Evolutionary conservation across 1,140 invertebrate species (phyloP).

Genomic region (Sitodiplosis mosellana): DNA sequence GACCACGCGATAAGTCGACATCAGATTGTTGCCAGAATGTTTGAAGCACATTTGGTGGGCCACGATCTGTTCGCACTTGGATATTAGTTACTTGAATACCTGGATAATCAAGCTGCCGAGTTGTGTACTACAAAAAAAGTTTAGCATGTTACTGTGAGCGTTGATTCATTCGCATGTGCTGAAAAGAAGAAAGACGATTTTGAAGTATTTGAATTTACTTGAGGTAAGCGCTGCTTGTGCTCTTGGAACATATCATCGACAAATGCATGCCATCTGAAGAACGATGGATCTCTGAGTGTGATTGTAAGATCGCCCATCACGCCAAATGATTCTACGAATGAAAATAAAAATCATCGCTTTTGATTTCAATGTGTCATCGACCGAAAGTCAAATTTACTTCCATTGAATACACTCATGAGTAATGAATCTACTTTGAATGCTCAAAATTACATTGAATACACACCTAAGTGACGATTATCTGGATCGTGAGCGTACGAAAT

Average conservation of each 20-base stretch:
- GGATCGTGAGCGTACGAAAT: conserved; percentile 54
- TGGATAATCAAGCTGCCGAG: conserved; percentile 37
- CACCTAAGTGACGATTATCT: conserved; percentile 44
- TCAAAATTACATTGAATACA: too few species aligned
- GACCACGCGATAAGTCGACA: conserved; percentile 35
- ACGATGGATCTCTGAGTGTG: conserved; percentile 65
- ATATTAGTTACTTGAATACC: conserved; percentile 38
- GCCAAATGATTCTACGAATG: conserved; percentile 41
- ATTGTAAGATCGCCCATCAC: conserved; percentile 52
- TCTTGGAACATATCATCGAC: conserved; percentile 62
- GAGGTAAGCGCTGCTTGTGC: conserved; percentile 47
- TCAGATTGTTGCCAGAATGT: conserved; percentile 60
- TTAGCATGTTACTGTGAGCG: conserved; percentile 13
- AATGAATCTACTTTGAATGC: too few species aligned
- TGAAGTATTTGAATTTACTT: conserved; percentile 5
- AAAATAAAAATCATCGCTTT: too few species aligned
- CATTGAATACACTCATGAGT: too few species aligned
- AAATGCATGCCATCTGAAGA: conserved; percentile 69
- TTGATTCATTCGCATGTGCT: too few species aligned
- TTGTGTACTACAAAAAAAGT: conserved; percentile 13
- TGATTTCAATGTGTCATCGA: too few species aligned
- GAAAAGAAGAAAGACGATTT: too few species aligned
- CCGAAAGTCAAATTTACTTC: too few species aligned
- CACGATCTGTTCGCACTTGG: conserved; percentile 27
- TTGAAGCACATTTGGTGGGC: conserved; percentile 31